A percentile compares a stretch with the other conserved stretches of the same genome.
phyloP scores from a whole-genome alignment of 1,140 invertebrate genomes.

The Spodoptera litura region DNA sequence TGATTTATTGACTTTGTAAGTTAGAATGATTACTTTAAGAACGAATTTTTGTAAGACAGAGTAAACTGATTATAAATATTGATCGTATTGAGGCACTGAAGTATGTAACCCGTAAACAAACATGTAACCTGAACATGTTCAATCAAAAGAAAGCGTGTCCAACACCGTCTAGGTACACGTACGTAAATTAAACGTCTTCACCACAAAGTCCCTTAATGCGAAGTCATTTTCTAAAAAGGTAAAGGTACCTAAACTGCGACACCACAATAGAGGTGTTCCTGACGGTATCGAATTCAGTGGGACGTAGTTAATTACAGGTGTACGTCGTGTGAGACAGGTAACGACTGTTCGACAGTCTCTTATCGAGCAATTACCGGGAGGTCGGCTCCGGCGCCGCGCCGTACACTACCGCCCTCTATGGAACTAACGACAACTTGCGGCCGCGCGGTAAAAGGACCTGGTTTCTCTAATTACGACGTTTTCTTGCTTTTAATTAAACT shows the following conservation, averaged over 20 bases:
- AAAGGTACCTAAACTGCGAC: too few relatives aligned
- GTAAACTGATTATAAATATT: too few relatives aligned
- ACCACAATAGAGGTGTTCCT: background rate
- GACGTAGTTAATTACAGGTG: slow-evolving; percentile 3
- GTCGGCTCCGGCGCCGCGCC: background rate
- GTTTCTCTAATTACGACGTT: slow-evolving; percentile 20
- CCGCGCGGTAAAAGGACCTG: background rate
- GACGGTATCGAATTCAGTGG: slow-evolving; percentile 10
- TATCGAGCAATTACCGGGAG: slow-evolving; percentile 26
- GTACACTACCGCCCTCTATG: background rate
- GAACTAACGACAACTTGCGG: background rate
- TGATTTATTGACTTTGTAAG: slow-evolving; percentile 13
- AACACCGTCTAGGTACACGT: too few relatives aligned
- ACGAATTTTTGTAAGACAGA: too few relatives aligned
- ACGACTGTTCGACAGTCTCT: slow-evolving; percentile 28
- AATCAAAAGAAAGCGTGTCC: too few relatives aligned
- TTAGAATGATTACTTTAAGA: background rate
- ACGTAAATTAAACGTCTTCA: too few relatives aligned
- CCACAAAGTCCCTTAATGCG: too few relatives aligned
- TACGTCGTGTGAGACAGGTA: background rate
- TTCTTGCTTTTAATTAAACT: slow-evolving; percentile 40
- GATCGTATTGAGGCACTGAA: too few relatives aligned
- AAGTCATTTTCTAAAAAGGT: too few relatives aligned
- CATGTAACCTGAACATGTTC: too few relatives aligned
- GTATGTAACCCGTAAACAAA: too few relatives aligned